These are phyloP conservation scores for Oryzias dopingdopingensis DNA, from an alignment of 2,797 vertebrate species.

Conservation along the genomic window DNA sequence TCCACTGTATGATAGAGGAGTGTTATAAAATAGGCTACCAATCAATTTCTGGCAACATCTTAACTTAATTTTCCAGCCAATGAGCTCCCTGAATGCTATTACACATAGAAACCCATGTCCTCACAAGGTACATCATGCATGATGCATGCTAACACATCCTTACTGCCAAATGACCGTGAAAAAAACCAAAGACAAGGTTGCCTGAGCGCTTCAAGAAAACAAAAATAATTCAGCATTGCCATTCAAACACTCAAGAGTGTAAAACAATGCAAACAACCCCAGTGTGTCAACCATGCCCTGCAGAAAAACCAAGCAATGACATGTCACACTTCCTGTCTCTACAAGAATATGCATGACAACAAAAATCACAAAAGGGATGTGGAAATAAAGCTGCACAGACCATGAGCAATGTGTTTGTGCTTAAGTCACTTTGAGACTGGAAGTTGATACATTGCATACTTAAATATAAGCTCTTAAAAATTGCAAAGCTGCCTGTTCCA, in stretches of 20 bases:
- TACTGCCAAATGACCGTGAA: conserved; percentile 12
- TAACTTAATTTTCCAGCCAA: conserved; percentile 11
- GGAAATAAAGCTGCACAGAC: conserved; percentile 15
- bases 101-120: conserved; percentile 2
- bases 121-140: conserved; percentile 8
- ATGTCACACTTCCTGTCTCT: conserved; percentile 25
- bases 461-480: conserved; percentile 8
- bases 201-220: conserved; percentile 17
- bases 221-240: conserved; percentile 29
- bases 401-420: conserved; percentile 4
- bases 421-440: not conserved
- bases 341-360: conserved; percentile 4
- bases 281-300: conserved; percentile 50
- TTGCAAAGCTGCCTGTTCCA: conserved; percentile 19
- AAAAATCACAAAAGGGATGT: conserved; percentile 11
- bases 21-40: conserved; percentile 29
- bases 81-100: conserved; percentile 14
- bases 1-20: conserved; percentile 29
- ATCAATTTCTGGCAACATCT: conserved; percentile 19
- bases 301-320: conserved; percentile 48
- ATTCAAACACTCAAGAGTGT: conserved; percentile 19
- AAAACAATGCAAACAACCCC: conserved; percentile 31
- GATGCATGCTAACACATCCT: conserved; percentile 17
- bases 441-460: not conserved
- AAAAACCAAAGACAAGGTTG: conserved; percentile 13